These are phyloP conservation scores for Chrysaora quinquecirrha DNA, from an alignment of 30 jellyfish, hydroid and myxozoan genomes.

Conservation along the genomic window DNA sequence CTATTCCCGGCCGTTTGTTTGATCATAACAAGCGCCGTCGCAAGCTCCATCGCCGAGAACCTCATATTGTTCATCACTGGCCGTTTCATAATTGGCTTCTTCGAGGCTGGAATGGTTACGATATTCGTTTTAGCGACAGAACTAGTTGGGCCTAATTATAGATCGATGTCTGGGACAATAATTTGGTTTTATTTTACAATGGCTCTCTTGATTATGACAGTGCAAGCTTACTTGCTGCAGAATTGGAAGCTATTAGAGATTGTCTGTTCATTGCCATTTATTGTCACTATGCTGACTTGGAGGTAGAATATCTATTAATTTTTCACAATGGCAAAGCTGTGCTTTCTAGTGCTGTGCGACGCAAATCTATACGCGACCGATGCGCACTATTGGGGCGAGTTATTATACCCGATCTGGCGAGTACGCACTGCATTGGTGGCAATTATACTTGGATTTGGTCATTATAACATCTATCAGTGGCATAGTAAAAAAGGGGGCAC, in stretches of 20 bases:
- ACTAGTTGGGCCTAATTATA: conserved; percentile 64
- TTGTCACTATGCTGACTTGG: conserved; percentile 59
- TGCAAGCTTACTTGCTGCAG: conserved; percentile 61
- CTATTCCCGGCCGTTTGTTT: conserved; percentile 65
- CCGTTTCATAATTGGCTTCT: conserved; percentile 71
- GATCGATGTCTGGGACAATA: conserved; percentile 73
- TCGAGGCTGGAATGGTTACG: conserved; percentile 72
- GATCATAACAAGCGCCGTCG: conserved; percentile 43
- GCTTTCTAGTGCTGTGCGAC: no score
- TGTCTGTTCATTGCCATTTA: conserved; percentile 76
- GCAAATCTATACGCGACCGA: no score
- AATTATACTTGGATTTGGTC: no score
- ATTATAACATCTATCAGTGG: no score
- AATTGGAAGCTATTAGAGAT: conserved; percentile 75
- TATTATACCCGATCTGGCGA: no score
- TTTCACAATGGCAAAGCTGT: no score
- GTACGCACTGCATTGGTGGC: no score
- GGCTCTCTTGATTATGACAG: conserved; percentile 69
- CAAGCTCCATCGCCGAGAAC: conserved; percentile 47
- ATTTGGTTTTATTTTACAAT: conserved; percentile 79
- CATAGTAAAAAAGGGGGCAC: no score
- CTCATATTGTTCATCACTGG: conserved; percentile 49
- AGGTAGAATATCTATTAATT: no score
- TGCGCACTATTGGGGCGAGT: no score
- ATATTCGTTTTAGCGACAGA: conserved; percentile 85